Conservation (phyloP, 2,113 vertebrate species). For the Poeciliopsis retropinna region DNA sequence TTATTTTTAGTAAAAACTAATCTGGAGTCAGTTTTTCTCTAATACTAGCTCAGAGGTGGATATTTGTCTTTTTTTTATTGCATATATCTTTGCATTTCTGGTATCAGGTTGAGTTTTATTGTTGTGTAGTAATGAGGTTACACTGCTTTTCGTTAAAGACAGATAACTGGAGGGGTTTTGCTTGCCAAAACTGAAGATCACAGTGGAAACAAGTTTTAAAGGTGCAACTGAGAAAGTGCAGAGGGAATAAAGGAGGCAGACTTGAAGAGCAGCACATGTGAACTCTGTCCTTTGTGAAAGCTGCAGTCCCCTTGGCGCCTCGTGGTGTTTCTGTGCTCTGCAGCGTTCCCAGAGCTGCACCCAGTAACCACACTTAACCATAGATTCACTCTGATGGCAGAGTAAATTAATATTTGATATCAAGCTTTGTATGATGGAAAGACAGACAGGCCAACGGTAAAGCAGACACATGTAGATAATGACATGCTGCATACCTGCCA, state of each 20-base stretch:
- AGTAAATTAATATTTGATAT: constrained; percentile 78
- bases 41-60: background rate
- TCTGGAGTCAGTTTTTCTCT: too few species aligned
- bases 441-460: constrained; percentile 42
- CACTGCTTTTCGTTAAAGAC: too few species aligned
- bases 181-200: background rate
- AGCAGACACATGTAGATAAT: constrained; percentile 24
- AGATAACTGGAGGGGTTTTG: background rate
- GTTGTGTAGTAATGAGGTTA: too few species aligned
- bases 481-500: constrained; percentile 18
- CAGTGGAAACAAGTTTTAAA: background rate
- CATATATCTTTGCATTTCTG: too few species aligned
- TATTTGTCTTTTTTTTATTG: background rate
- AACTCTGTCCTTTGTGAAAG: constrained; percentile 4
- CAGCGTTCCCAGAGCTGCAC: constrained; percentile 54
- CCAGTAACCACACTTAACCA: constrained; percentile 68
- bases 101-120: too few species aligned
- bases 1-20: background rate
- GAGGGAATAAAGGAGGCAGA: constrained; percentile 5
- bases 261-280: constrained; percentile 25
- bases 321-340: constrained; percentile 42
- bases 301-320: constrained; percentile 29
- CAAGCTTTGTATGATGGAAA: constrained; percentile 61
- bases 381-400: constrained; percentile 60
- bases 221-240: constrained; percentile 4